Evolutionary conservation across 37 sponge, comb jelly and placozoan genomes (phyloP).

Genomic region (Beroe forskalii): DNA sequence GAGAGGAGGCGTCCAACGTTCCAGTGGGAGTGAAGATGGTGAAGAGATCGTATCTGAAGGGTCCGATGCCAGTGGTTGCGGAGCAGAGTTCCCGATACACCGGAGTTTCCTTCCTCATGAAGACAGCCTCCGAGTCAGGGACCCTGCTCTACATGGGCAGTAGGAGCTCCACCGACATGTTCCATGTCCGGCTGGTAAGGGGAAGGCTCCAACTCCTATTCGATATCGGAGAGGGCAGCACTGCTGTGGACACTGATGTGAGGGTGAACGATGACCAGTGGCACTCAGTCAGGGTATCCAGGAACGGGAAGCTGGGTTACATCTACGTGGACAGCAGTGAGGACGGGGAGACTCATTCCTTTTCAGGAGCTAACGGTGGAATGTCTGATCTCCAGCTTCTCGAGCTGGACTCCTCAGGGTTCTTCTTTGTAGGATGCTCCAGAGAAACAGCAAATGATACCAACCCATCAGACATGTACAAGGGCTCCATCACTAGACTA

Average conservation of each 20-base stretch:
- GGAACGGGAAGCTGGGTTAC: slow-evolving; percentile 51
- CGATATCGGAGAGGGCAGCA: slow-evolving; percentile 35
- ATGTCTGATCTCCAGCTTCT: neutral
- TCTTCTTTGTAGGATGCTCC: slow-evolving; percentile 34
- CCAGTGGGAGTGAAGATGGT: slow-evolving; percentile 35
- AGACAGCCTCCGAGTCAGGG: neutral
- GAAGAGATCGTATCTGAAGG: neutral
- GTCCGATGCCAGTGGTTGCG: slow-evolving; percentile 11
- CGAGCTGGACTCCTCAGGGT: slow-evolving; percentile 1
- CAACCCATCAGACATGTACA: neutral
- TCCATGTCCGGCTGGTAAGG: neutral
- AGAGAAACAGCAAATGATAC: neutral
- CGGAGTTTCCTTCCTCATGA: neutral
- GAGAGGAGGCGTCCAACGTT: neutral
- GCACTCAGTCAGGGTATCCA: slow-evolving; percentile 27
- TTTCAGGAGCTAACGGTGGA: slow-evolving; percentile 35
- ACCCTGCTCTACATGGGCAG: slow-evolving; percentile 30
- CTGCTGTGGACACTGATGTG: slow-evolving; percentile 29
- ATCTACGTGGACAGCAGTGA: neutral
- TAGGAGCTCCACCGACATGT: slow-evolving; percentile 9
- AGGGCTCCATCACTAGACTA: slow-evolving; percentile 38
- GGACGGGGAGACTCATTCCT: neutral
- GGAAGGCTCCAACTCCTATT: neutral
- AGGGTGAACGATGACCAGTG: slow-evolving; percentile 4
- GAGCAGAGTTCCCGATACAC: slow-evolving; percentile 48